Conservation (phyloP, 2,888 invertebrate genomes). For the Smittia aterrima region DNA sequence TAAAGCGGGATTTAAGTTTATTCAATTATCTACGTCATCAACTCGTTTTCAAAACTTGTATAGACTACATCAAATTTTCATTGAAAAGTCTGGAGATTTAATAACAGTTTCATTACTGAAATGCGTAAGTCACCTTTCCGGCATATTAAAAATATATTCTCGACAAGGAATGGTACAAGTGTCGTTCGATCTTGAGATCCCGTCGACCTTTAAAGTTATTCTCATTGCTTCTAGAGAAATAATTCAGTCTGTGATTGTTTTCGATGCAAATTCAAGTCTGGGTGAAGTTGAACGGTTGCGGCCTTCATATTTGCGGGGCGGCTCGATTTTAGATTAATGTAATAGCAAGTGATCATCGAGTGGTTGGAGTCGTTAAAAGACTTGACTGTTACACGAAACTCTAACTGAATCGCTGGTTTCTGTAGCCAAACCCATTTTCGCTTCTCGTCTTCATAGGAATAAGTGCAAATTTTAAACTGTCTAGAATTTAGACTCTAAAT, state of each 20-base stretch:
- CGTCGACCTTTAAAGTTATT: not conserved
- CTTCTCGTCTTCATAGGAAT: no score
- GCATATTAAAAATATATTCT: not conserved
- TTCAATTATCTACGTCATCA: not conserved
- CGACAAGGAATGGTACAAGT: not conserved
- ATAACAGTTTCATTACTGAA: no score
- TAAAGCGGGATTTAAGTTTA: no score
- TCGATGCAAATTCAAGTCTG: not conserved
- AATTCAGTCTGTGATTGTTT: not conserved
- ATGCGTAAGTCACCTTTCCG: not conserved
- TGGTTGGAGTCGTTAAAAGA: not conserved
- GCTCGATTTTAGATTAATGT: not conserved
- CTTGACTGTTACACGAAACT: not conserved
- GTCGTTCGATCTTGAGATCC: not conserved
- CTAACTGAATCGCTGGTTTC: not conserved
- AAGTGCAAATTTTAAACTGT: not conserved
- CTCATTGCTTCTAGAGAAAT: not conserved
- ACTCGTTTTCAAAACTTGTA: not conserved
- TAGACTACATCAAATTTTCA: no score
- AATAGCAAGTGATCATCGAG: not conserved
- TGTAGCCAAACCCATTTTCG: not conserved
- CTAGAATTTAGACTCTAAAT: not conserved
- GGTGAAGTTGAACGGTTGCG: conserved; percentile 12
- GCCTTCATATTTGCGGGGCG: not conserved
- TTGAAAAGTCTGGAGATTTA: no score